These are phyloP conservation scores for Rousettus leschenaultii DNA, from an alignment of 2,113 vertebrate genomes.

Conservation along the genomic window DNA sequence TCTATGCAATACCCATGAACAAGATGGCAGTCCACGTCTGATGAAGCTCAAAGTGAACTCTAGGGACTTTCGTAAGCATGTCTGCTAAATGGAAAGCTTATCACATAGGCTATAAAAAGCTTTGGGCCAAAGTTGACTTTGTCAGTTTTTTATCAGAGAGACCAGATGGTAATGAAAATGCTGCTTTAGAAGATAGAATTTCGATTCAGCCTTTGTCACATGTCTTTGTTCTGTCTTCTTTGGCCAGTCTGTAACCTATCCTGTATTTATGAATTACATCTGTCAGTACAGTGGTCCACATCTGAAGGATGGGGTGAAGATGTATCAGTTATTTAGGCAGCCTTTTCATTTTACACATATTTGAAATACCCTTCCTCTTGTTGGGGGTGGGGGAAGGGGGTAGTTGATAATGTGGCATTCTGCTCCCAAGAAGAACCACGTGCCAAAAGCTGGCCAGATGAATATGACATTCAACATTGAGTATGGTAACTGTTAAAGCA, in stretches of 20 bases:
- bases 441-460: neutral
- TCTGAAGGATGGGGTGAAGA: neutral
- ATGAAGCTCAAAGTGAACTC: slow-evolving; percentile 43
- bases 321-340: neutral
- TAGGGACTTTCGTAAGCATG: slow-evolving; percentile 46
- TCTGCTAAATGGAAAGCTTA: slow-evolving; percentile 16
- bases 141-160: neutral
- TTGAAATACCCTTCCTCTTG: neutral
- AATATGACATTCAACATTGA: neutral
- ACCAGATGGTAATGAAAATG: neutral
- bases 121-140: slow-evolving; percentile 1
- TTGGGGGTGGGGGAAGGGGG: too few relatives aligned
- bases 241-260: neutral
- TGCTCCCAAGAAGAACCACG: neutral
- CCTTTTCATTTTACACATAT: neutral
- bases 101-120: neutral
- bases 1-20: slow-evolving; percentile 32
- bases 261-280: neutral
- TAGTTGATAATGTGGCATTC: neutral
- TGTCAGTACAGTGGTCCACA: neutral
- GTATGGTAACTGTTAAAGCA: neutral
- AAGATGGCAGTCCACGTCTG: slow-evolving; percentile 19
- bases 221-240: neutral
- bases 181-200: neutral
- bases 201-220: neutral